Conservation (phyloP, 2,888 invertebrate species). For the Orthosia gracilis region DNA sequence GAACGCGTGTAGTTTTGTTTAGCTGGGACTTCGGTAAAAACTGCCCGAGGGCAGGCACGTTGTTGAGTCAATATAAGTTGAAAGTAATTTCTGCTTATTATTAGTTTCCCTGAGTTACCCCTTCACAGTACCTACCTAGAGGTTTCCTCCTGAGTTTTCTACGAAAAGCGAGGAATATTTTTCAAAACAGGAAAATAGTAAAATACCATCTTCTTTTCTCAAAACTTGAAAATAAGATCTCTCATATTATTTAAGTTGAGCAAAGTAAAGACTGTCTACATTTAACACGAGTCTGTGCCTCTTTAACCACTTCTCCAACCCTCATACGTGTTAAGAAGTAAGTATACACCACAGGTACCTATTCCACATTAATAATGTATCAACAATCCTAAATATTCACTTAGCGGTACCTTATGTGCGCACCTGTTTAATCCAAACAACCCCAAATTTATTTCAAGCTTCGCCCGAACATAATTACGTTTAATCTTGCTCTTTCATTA, state of each 20-base stretch:
- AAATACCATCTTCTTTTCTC: not conserved
- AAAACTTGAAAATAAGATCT: not conserved
- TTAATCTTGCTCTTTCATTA: constrained; percentile 40
- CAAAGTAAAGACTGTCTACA: not conserved
- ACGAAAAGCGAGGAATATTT: not conserved
- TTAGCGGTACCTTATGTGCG: constrained; percentile 39
- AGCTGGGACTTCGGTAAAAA: too few relatives aligned
- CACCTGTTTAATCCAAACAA: constrained; percentile 32
- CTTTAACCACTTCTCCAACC: constrained; percentile 7
- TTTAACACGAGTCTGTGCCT: not conserved
- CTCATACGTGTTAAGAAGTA: constrained; percentile 5
- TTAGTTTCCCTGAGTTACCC: too few relatives aligned
- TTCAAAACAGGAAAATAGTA: not conserved
- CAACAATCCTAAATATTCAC: constrained; percentile 56
- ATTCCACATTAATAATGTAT: constrained; percentile 50
- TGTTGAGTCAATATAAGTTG: too few relatives aligned
- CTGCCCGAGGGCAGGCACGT: too few relatives aligned
- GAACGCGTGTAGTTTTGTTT: too few relatives aligned
- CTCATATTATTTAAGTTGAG: not conserved
- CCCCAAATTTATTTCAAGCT: constrained; percentile 35
- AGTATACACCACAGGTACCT: constrained; percentile 24
- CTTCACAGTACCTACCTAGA: constrained; percentile 18
- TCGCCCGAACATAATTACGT: constrained; percentile 26
- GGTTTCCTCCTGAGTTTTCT: not conserved
- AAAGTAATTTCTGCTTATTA: too few relatives aligned